Conservation (phyloP, 2,113 vertebrate species). For the Peromyscus polionotus region DNA sequence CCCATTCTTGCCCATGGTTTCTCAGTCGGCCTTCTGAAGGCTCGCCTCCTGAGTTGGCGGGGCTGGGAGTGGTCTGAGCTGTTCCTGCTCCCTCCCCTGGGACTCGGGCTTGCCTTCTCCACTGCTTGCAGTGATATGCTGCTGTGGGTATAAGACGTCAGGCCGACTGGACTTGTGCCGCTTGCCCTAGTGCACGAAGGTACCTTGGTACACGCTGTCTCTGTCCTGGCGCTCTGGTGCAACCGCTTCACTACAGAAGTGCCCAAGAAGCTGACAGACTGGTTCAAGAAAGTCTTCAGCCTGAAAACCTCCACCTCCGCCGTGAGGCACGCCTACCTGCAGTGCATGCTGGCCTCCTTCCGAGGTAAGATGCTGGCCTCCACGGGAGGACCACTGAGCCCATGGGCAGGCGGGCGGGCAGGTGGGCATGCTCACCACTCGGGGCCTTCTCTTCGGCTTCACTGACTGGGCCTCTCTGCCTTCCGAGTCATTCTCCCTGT, state of each 20-base stretch:
- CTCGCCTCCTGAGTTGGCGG: neutral
- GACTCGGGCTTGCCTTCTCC: neutral
- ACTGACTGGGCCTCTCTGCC: neutral
- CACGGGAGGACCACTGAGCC: accelerated
- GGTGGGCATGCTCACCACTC: accelerated
- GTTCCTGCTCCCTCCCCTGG: neutral
- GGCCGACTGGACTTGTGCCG: slow-evolving; percentile 58
- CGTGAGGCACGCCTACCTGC: slow-evolving; percentile 96
- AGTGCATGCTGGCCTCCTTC: slow-evolving; percentile 95
- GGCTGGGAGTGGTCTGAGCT: neutral
- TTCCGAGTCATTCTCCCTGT: neutral
- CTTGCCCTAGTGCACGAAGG: slow-evolving; percentile 93
- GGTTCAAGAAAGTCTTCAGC: slow-evolving; percentile 97
- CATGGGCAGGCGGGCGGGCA: too few species aligned
- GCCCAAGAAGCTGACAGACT: slow-evolving; percentile 92
- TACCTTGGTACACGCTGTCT: slow-evolving; percentile 95
- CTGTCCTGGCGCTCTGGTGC: slow-evolving; percentile 96
- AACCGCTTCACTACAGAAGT: slow-evolving; percentile 93
- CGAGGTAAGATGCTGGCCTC: slow-evolving; percentile 90
- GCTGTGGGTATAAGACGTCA: neutral
- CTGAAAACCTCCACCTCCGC: slow-evolving; percentile 96
- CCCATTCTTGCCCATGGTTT: neutral
- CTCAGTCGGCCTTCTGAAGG: neutral
- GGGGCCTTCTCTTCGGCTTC: neutral
- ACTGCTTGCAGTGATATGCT: neutral